Evolutionary conservation across 2,888 invertebrate species (phyloP), one percentile per base, ranked within the genome.

Genomic region (Encarsia formosa): DNA sequence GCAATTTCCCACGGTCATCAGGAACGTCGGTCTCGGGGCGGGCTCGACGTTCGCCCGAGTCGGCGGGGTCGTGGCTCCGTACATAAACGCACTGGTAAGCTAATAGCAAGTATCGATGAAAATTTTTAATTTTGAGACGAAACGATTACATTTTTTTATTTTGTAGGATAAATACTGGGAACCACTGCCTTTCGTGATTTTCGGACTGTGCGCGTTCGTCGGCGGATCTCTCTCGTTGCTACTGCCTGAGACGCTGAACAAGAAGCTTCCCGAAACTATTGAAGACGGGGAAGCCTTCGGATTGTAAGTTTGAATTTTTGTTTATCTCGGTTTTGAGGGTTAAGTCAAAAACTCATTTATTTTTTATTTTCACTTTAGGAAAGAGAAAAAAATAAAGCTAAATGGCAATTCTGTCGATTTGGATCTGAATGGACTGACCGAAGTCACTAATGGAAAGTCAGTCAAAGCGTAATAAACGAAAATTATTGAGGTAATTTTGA

Each of bases 1-100:
- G 71, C 85, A 86, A 67, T 87, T 86, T 63, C 87, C 87, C 15
- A 87, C 87, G 6, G 85, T 85, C 15, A 83, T 87, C 35, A 72
- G 84, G 58, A 84, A 83, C 62, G 81, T 81, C 32, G 83, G 81
- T 23, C 71, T 84, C 35, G 84, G 84, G 9, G 81, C 82, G 8
- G 79, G 81, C 43, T 84, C 83, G 3, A 82, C 81, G 52, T 80
- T 79, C 59, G 83, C 83, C 8, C 72, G 83, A 55, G 70, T 83
- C 38, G 84, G 84, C 13, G 82, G 83, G 31, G 80, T 84, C 35
- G 69, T 82, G 20, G 82, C 83, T 4, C 82, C 83, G 9, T 79
- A 80, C 58, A 76, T 82, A 47, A 81, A 81, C 63, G 71, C 79
- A 52, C 66, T 81, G 71, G 81, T 81, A 73, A 67, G 69, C 65